Evolutionary conservation across 2,113 vertebrate genomes (phyloP), one percentile per base, ranked within the genome.

Genomic region (Pseudois nayaur): DNA sequence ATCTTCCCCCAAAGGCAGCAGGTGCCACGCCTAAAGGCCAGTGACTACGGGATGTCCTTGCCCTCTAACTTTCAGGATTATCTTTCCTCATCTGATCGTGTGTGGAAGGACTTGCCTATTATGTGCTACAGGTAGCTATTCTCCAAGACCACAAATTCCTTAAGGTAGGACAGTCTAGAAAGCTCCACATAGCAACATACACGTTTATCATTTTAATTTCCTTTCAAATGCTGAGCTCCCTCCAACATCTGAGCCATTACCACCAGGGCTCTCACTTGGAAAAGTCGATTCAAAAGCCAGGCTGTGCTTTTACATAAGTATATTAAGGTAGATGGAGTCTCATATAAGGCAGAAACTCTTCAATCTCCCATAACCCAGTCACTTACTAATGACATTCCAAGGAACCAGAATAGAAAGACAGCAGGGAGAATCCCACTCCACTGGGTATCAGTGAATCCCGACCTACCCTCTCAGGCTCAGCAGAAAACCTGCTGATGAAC

Each of bases 181-280:
- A 94, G 45, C 54, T 92, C 84, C 31, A 54, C 45, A 59, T 33
- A 17, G 82, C 60, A 96, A 91, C 48, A 43, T 12, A 57, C 5
- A 31, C 29, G 36, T 95, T 79, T 11, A 57, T 74, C 59, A 43
- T 55, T 96, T 95, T 86, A 85, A 96, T 23, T 93, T 94, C n/a
- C 60, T 85, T 92, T 36, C 45, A 87, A 79, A 62, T 43, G 83
- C 33, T 36, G 45, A 81, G 76, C 27, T 67, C 55, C 21, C 21
- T 1, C 67, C 52, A 50, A 92, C 67, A 3, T 45, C 43, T 45
- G 43, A 67, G 25, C n/a, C 57, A 40, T 71, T 91, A 31, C 82
- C 36, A 67, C 81, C 11, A 83, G 14, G 50, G 29, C 57, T 91
- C 40, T 94, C 52, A 55, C 36, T 59, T 71, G 55, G 50, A 85